Percentiles rank a stretch among this genome's conserved stretches.
phyloP scores from a whole-genome alignment of 1,140 invertebrate species.

The Ceratosolen solmsi region DNA sequence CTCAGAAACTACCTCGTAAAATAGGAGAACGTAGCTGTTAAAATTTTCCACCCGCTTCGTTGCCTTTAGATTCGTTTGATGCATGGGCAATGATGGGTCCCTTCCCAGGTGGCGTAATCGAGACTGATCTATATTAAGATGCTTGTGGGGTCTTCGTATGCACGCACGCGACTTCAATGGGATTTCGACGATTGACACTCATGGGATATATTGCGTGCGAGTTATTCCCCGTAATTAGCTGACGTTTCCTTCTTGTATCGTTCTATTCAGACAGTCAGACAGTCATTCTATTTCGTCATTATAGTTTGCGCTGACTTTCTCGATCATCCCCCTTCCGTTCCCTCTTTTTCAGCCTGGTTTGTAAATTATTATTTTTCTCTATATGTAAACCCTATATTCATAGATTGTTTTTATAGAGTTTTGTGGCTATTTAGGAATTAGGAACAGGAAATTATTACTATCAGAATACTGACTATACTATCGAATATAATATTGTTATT shows the following conservation, averaged over 20 bases:
- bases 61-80: not conserved
- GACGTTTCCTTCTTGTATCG: constrained; percentile 16
- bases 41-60: constrained; percentile 13
- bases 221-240: constrained; percentile 36
- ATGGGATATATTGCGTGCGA: constrained; percentile 7
- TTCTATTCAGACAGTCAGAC: not conserved
- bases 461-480: too few species aligned
- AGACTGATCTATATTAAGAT: constrained; percentile 9
- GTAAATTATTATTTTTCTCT: too few species aligned
- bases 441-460: too few species aligned
- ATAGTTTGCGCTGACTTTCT: not conserved
- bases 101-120: not conserved
- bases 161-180: constrained; percentile 2
- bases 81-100: not conserved
- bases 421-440: too few species aligned
- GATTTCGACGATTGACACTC: not conserved
- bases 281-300: not conserved
- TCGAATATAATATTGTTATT: too few species aligned
- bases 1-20: constrained; percentile 46
- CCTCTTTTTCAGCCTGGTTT: not conserved
- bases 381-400: too few species aligned
- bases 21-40: constrained; percentile 37
- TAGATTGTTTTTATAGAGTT: too few species aligned
- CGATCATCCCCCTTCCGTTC: constrained; percentile 10
- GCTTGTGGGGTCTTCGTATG: not conserved